Evolutionary conservation across 2,888 invertebrate species (phyloP), one percentile per base, ranked within the genome.

Genomic region (Cremastinae sp.): DNA sequence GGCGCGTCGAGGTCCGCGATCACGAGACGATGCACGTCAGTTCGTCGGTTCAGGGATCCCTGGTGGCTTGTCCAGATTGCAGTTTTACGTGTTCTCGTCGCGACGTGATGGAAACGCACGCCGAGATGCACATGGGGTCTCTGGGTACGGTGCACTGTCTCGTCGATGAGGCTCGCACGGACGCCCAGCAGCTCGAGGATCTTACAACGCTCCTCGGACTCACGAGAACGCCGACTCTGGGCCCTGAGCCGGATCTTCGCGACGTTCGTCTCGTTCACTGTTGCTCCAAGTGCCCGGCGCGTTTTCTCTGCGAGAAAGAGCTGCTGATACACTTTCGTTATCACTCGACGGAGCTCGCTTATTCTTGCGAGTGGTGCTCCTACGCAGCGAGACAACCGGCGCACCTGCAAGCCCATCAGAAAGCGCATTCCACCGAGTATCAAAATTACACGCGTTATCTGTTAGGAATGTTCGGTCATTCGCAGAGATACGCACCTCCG

Each of bases 261-360:
- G 88, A 88, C 12, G 53, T 84, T 4, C 82, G 87, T 22, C 79
- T 88, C 9, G 88, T 96, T 68, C 93, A 93, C 84, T 96, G 95
- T 85, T 97, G 97, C 88, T 92, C 93, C 74, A 93, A 94, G 81
- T 97, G 97, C 88, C 97, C 97, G 0, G 96, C 96, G 0, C 92
- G 96, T 86, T 97, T 94, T 90, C 93, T 96, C 76, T 93, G 93
- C 80, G 94, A 94, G 79, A 93, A 92, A 83, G 96, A 97, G 87
- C 91, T 95, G 68, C 92, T 92, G 70, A 93, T 93, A 74, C 97
- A 97, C 84, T 90, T 93, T 77, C 92, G 93, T 79, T 94, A 94
- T 85, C 96, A 96, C 86, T 92, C 93, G 65, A 90, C 92, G 28
- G 90, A 92, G 59, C 90, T 93, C 78, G 91, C 92, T 8, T 93